Evolutionary conservation across 2,113 vertebrate genomes (phyloP), one percentile per base, ranked within the genome.

Genomic region (Oenanthe melanoleuca): DNA sequence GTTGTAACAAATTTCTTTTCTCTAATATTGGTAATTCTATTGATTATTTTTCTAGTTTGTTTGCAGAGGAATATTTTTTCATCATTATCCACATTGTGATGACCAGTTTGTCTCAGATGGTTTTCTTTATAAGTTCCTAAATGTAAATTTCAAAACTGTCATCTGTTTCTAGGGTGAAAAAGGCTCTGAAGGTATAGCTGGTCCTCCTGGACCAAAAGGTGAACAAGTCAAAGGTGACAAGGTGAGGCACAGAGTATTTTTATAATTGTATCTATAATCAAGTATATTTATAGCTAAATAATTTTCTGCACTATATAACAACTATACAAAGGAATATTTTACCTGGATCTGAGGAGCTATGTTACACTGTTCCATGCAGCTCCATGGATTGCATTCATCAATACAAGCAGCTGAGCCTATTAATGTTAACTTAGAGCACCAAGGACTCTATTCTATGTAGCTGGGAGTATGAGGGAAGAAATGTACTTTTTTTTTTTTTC

Each of bases 151-250:
- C 13, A 82, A 78, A 69, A 73, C 61, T 83, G n/a, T 77, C n/a
- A 26, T 79, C 3, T 89, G 50, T 79, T 97, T 98, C 71, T 89
- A 99, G 99, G 98, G 98, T 72, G 98, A 98, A 92, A 98, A 98
- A 75, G 99, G 98, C 26, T 98, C 98, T 78, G 92, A 98, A 40
- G 98, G 99, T 55, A 96, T 88, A 52, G 87, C 65, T 80, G 99
- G 99, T 72, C 92, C 78, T 49, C 95, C 87, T 65, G 99, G 99
- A 69, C 89, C 65, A 7, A 97, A 97, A 77, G 98, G 98, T 50
- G 28, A 95, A 2, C 97, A 97, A 52, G 94, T 98, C 71, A 98
- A 98, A 98, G 99, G 98, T 65, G 98, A 98, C 77, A 99, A 99
- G 98, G 99, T 99, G 81, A 37, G 45, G 26, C 57, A 63, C 42